Base-by-base conservation (phyloP, 2,113 vertebrate species). In the Gymnorhina tibicen region DNA sequence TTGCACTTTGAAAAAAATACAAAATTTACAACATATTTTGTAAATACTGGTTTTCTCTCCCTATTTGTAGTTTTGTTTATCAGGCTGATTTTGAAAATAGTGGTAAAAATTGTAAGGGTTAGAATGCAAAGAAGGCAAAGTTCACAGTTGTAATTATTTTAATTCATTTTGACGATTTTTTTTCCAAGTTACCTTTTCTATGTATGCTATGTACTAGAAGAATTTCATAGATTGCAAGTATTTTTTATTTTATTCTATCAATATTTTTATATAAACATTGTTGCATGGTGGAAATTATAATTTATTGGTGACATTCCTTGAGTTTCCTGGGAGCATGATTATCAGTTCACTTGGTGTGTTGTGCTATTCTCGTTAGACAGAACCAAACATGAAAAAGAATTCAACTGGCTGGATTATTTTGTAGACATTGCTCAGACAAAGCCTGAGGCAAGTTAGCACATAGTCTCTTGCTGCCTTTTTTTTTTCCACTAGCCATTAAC, bases 401-500 rank as follows among this genome's bases (percentile, higher is more conserved):
- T 97, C 91, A 94, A 4, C 69, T 93, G 59, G 76, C 89, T 97
- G 87, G 68, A 85, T 94, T 96, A 68, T 94, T 92, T 87, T 95
- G 58, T 87, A 95, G 89, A 59, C 44, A 8, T 24, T 52, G 58
- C 85, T 95, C 52, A 53, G 89, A 94, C 76, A 1, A 50, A 92
- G 89, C 85, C 85, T 46, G 73, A 94, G 91, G 81, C 95, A 91
- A 90, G 39, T 96, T 95, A 93, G 66, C 85, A 81, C 86, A n/a
- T 37, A 66, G 78, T 95, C 70, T 93, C 81, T 64, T 90, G 62
- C 88, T 92, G 67, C 55, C 52, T 92, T 89, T 68, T 87, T 73
- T 92, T 90, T 81, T 46, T 12, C 39, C 13, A 15, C 49, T 94
- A 92, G 35, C 85, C 74, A 44, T n/a, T 79, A 67, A 30, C 50